phyloP scores from a whole-genome alignment of 2,797 vertebrate species.

The Manis crassicaudata region DNA sequence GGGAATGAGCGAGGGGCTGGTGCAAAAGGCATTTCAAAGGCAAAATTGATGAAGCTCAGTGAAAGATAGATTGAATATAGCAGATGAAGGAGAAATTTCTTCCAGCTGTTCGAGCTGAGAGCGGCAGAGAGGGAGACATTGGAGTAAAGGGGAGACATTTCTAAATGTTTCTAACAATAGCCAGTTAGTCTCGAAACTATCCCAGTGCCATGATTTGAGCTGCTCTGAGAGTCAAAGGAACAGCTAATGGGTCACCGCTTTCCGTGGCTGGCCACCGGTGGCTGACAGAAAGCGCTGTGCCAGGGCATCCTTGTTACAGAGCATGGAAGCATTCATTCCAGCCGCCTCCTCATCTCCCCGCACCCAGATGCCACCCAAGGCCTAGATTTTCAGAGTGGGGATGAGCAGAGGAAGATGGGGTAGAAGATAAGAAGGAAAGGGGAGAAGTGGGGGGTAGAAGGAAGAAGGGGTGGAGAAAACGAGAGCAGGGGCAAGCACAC shows the following conservation, averaged over 20 bases:
- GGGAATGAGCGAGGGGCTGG: conserved; percentile 57
- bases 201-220: not conserved
- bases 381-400: not conserved
- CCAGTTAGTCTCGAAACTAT: not conserved
- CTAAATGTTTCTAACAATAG: conserved; percentile 57
- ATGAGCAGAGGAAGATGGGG: not conserved
- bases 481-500: accelerated
- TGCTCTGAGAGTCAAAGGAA: not conserved
- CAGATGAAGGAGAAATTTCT: conserved; percentile 75
- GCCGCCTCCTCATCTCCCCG: not conserved
- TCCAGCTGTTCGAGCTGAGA: conserved; percentile 72
- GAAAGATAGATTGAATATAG: conserved; percentile 54
- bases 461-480: not conserved
- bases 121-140: not conserved
- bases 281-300: not conserved
- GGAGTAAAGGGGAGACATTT: conserved; percentile 11
- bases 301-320: not conserved
- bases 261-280: not conserved
- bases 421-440: not conserved
- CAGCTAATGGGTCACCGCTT: not conserved
- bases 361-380: not conserved
- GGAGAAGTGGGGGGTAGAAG: not conserved
- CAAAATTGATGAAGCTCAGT: conserved; percentile 69
- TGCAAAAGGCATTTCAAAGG: conserved; percentile 76
- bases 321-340: not conserved